Evolutionary conservation across 2,888 invertebrate species (phyloP).

Genomic region (Drosophila tripunctata): DNA sequence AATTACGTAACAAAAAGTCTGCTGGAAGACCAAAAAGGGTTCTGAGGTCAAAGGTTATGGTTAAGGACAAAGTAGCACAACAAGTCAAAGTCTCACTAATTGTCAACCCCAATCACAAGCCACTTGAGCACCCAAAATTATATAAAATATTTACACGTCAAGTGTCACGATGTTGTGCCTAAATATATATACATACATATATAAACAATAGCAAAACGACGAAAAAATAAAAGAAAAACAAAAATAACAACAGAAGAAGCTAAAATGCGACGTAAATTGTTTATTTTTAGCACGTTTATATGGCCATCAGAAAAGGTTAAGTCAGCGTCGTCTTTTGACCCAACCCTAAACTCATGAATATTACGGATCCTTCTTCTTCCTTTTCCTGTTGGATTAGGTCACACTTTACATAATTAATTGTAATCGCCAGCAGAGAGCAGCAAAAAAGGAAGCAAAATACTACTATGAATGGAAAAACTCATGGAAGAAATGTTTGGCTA

Average conservation of each 20-base stretch:
- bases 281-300: conserved; percentile 79
- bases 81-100: conserved; percentile 58
- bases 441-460: background rate
- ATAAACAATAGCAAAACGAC: conserved; percentile 28
- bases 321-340: conserved; percentile 37
- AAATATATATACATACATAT: conserved; percentile 53
- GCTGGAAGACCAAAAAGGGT: background rate
- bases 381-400: conserved; percentile 65
- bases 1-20: conserved; percentile 1
- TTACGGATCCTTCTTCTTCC: conserved; percentile 21
- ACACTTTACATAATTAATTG: conserved; percentile 76
- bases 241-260: conserved; percentile 22
- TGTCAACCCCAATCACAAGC: conserved; percentile 69
- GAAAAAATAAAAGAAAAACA: conserved; percentile 1
- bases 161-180: conserved; percentile 48
- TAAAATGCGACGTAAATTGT: conserved; percentile 61
- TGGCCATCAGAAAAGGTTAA: conserved; percentile 72
- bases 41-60: background rate
- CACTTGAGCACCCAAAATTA: conserved; percentile 34
- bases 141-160: conserved; percentile 75
- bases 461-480: too few species aligned
- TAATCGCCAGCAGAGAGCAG: background rate
- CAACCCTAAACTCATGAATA: conserved; percentile 42
- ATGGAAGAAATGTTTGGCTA: too few species aligned
- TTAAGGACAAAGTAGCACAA: conserved; percentile 23